A percentile compares a stretch with the other conserved stretches of the same genome.
These are phyloP conservation scores for Tuta absoluta DNA, from an alignment of 2,888 invertebrate genomes.

Conservation along the genomic window DNA sequence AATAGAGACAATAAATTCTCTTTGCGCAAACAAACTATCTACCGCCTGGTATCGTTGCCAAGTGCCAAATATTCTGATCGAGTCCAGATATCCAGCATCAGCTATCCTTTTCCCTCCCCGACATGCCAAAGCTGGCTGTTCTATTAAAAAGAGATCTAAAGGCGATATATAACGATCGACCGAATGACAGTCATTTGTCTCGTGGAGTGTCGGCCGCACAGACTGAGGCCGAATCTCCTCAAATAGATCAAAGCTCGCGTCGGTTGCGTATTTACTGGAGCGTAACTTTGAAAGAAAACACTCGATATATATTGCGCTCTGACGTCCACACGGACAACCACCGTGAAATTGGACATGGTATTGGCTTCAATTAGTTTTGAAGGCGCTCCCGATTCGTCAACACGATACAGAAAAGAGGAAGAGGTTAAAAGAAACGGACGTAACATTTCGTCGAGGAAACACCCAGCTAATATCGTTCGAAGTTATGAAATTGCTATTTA, in stretches of 20 bases:
- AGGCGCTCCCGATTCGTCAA: conserved; percentile 21
- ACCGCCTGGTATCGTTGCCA: conserved; percentile 2
- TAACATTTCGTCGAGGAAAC: neutral
- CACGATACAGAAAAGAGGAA: conserved; percentile 14
- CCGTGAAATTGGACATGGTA: conserved; percentile 48
- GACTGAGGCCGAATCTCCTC: conserved; percentile 42
- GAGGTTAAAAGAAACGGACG: neutral
- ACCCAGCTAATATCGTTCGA: conserved; percentile 20
- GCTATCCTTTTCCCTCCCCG: conserved; percentile 1
- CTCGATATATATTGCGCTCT: conserved; percentile 44
- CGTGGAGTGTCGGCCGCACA: conserved; percentile 34
- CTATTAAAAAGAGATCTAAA: conserved; percentile 28
- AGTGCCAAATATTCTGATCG: conserved; percentile 18
- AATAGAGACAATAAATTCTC: neutral
- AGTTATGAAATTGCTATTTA: conserved; percentile 13
- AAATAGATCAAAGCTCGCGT: conserved; percentile 57
- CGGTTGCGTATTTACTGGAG: conserved; percentile 45
- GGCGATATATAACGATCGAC: conserved; percentile 25
- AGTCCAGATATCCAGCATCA: conserved; percentile 3
- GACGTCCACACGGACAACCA: conserved; percentile 34
- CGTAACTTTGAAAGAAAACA: conserved; percentile 56
- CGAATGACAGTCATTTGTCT: conserved; percentile 35
- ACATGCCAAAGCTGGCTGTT: conserved; percentile 6
- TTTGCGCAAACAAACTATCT: conserved; percentile 8
- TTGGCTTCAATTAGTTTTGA: conserved; percentile 19